phyloP scores from a whole-genome alignment of 1,140 invertebrate genomes.

The Tetramorium parvispinum region DNA sequence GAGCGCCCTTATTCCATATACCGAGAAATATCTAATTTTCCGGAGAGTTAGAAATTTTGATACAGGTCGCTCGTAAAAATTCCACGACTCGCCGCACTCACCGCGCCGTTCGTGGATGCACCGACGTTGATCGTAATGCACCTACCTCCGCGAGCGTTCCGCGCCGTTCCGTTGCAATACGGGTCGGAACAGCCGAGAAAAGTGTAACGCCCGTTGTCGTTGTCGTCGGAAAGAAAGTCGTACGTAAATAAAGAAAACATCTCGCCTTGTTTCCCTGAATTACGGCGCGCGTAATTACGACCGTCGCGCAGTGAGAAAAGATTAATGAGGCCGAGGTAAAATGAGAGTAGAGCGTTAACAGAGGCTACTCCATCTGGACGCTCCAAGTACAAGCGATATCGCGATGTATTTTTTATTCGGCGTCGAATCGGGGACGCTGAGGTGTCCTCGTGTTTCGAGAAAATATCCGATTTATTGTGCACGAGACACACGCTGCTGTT shows the following conservation, averaged over 20 bases:
- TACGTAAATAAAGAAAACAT: constrained; percentile 51
- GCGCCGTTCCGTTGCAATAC: constrained; percentile 33
- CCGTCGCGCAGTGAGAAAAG: constrained; percentile 20
- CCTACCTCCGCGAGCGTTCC: background rate
- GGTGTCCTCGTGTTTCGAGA: background rate
- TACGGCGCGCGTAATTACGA: constrained; percentile 55
- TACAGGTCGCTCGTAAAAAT: constrained; percentile 39
- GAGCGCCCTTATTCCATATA: background rate
- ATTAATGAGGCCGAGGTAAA: constrained; percentile 52
- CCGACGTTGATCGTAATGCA: background rate
- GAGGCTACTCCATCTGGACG: background rate
- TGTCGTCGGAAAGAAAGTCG: constrained; percentile 5
- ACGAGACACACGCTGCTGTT: background rate
- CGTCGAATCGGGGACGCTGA: background rate
- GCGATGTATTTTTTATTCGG: background rate
- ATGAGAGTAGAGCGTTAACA: constrained; percentile 9
- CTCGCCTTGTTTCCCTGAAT: constrained; percentile 52
- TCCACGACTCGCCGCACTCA: background rate
- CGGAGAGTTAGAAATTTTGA: constrained; percentile 31
- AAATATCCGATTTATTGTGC: background rate
- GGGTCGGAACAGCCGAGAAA: background rate
- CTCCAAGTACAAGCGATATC: background rate
- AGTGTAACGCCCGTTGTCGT: constrained; percentile 26
- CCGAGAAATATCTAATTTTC: constrained; percentile 28
- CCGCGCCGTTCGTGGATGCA: background rate